phyloP scores from a whole-genome alignment of 2,113 vertebrate genomes.

The Nothoprocta pentlandii region DNA sequence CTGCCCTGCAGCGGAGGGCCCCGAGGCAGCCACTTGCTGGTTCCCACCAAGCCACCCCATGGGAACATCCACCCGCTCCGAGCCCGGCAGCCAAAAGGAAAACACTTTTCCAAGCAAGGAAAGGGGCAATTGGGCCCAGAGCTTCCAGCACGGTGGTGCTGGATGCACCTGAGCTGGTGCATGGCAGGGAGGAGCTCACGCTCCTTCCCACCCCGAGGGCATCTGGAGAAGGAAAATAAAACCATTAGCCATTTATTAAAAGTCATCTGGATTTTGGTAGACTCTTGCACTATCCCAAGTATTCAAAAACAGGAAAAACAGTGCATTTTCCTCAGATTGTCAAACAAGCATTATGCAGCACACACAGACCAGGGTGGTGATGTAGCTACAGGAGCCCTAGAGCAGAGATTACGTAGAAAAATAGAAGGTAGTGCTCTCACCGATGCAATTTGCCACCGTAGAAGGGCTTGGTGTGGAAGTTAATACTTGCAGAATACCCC shows the following conservation, averaged over 20 bases:
- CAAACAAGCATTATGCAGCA: neutral
- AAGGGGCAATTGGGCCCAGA: rapidly evolving
- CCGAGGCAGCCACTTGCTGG: neutral
- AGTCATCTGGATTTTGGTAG: neutral
- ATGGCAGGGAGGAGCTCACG: too few relatives aligned
- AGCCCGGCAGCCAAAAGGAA: neutral
- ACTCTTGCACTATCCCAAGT: neutral
- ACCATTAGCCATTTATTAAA: neutral
- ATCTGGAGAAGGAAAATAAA: neutral
- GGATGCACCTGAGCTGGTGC: neutral
- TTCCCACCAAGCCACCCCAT: neutral
- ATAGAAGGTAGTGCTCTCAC: constrained; percentile 70
- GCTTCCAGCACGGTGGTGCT: neutral
- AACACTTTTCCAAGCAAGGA: neutral
- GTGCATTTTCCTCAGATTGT: neutral
- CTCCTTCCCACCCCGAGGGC: too few relatives aligned
- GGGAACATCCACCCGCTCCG: neutral
- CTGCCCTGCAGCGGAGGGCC: rapidly evolving
- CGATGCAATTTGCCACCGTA: constrained; percentile 96
- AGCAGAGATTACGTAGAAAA: neutral
- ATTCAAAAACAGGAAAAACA: neutral
- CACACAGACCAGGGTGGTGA: neutral
- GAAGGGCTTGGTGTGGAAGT: constrained; percentile 98
- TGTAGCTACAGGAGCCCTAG: neutral
- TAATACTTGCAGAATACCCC: constrained; percentile 94